Evolutionary conservation across 2,113 vertebrate species (phyloP).

Genomic region (Typhlomys cinereus): DNA sequence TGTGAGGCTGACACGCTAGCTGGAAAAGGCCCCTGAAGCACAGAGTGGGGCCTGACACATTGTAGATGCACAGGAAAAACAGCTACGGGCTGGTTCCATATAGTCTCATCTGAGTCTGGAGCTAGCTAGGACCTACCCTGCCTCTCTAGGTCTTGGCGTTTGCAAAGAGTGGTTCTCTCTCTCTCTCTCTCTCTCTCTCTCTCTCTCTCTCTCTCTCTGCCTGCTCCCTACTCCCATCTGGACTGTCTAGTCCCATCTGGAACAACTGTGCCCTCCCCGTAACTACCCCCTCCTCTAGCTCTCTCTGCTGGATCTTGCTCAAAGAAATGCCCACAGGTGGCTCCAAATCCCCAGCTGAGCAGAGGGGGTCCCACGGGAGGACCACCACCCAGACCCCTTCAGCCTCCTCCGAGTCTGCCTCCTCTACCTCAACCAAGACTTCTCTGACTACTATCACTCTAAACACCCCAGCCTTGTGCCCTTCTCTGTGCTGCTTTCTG

Average conservation of each 20-base stretch:
- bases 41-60: neutral
- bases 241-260: neutral
- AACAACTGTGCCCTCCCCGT: neutral
- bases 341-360: no score
- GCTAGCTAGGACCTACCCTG: neutral
- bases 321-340: neutral
- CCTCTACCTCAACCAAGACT: neutral
- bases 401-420: neutral
- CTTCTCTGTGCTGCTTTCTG: neutral
- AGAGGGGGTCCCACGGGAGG: fast-evolving
- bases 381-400: neutral
- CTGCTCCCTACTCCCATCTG: neutral
- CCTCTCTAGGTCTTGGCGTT: neutral
- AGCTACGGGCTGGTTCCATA: neutral
- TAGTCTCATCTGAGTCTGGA: neutral
- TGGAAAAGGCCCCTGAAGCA: neutral
- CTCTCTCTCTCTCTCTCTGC: neutral
- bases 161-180: neutral
- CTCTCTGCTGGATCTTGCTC: neutral
- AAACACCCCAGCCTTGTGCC: neutral
- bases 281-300: neutral
- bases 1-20: neutral
- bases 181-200: no score
- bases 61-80: neutral
- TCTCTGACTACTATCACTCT: neutral